These are phyloP conservation scores for Chaitophorus viminalis DNA, from an alignment of 2,888 invertebrate species.

Conservation along the genomic window DNA sequence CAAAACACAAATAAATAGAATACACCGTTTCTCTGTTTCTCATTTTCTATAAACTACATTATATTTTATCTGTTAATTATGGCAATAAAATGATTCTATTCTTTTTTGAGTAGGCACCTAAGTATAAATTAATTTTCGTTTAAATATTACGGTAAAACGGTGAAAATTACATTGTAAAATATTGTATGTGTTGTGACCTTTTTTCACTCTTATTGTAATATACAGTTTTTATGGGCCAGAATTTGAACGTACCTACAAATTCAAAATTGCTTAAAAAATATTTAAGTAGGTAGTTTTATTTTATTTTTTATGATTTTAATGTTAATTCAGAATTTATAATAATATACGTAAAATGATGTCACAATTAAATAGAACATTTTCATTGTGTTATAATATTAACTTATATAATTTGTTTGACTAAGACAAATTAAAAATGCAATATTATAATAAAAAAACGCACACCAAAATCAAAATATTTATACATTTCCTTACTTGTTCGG, in stretches of 20 bases:
- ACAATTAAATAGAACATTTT: neutral
- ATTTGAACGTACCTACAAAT: neutral
- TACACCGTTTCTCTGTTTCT: no score
- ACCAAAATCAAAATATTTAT: neutral
- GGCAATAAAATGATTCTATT: no score
- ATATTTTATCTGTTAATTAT: no score
- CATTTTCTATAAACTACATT: no score
- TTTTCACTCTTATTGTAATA: neutral
- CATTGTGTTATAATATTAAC: neutral
- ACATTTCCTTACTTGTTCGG: constrained; percentile 79
- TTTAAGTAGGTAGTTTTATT: neutral
- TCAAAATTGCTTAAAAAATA: neutral
- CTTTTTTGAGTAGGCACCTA: no score
- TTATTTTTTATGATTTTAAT: neutral
- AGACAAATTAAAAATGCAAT: neutral
- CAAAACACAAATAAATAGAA: no score
- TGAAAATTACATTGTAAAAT: neutral
- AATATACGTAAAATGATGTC: neutral
- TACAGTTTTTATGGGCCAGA: neutral
- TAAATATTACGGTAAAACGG: neutral
- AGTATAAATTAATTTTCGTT: neutral
- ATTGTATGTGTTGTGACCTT: neutral
- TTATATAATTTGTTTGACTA: neutral
- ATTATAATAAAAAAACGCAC: neutral
- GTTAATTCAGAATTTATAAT: no score